Percentiles rank a stretch among this genome's conserved stretches.
Evolutionary conservation across 2,113 vertebrate species (phyloP).

Genomic region (Solea solea): DNA sequence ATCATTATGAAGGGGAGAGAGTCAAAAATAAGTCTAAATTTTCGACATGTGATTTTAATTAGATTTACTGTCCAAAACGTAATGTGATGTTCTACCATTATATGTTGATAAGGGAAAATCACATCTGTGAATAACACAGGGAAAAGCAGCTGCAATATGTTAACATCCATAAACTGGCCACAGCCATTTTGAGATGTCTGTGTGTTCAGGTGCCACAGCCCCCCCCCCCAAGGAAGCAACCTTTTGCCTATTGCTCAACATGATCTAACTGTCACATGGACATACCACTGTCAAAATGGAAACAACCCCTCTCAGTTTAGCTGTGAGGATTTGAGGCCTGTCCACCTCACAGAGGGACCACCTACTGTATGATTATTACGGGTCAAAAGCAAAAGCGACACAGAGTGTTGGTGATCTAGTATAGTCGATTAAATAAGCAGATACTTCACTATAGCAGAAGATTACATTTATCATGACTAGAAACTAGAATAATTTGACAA

Average conservation of each 20-base stretch:
- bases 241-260: slow-evolving; percentile 57
- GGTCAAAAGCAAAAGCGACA: slow-evolving; percentile 6
- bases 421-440: too few species aligned
- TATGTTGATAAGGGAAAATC: neutral
- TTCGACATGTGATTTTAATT: neutral
- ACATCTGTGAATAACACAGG: neutral
- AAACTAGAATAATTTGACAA: neutral
- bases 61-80: neutral
- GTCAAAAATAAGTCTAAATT: neutral
- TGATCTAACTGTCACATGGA: slow-evolving; percentile 68
- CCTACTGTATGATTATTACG: slow-evolving; percentile 66
- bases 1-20: too few species aligned
- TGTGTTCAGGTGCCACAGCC: slow-evolving; percentile 18
- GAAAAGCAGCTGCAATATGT: too few species aligned
- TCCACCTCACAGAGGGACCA: slow-evolving; percentile 10
- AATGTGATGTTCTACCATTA: neutral
- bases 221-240: slow-evolving; percentile 8
- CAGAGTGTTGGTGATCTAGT: too few species aligned
- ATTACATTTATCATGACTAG: neutral
- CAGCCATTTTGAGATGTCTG: neutral
- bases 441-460: too few species aligned
- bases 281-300: slow-evolving; percentile 74
- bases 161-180: too few species aligned
- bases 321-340: slow-evolving; percentile 39
- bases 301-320: slow-evolving; percentile 64